phyloP scores from a whole-genome alignment of 1,140 invertebrate genomes.

The Heliconius nattereri region DNA sequence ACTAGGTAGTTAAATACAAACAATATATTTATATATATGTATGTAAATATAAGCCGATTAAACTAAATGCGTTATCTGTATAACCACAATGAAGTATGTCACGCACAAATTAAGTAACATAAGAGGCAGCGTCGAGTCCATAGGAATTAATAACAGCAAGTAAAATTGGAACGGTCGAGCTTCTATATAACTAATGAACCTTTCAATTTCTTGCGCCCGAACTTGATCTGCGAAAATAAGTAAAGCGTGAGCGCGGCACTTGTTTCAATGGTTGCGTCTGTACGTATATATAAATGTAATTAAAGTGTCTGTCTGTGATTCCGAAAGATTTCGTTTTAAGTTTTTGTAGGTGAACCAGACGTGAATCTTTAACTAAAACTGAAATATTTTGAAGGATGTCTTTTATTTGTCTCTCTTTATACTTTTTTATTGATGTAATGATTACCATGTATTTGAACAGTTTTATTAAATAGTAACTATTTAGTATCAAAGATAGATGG shows the following conservation, averaged over 20 bases:
- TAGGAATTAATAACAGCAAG: slow-evolving; percentile 17
- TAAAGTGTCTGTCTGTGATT: background rate
- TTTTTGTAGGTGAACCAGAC: background rate
- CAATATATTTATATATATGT: no score
- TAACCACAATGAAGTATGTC: slow-evolving; percentile 45
- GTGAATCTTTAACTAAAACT: background rate
- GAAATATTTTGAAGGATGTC: background rate
- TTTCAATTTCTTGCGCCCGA: slow-evolving; percentile 7
- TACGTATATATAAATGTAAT: background rate
- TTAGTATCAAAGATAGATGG: no score
- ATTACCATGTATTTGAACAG: no score
- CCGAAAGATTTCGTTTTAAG: background rate
- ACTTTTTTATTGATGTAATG: no score
- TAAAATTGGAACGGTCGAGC: slow-evolving; percentile 28
- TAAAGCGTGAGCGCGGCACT: background rate
- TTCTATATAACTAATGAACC: slow-evolving; percentile 23
- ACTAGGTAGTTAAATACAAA: no score
- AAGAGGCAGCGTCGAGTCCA: slow-evolving; percentile 38
- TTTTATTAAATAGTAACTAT: no score
- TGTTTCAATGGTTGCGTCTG: background rate
- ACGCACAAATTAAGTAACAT: slow-evolving; percentile 34
- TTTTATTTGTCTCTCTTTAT: background rate
- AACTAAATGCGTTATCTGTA: slow-evolving; percentile 42
- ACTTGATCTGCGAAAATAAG: slow-evolving; percentile 15
- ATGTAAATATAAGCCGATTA: background rate